phyloP scores from a whole-genome alignment of 2,113 vertebrate genomes.

The Rhadina sibilatrix region DNA sequence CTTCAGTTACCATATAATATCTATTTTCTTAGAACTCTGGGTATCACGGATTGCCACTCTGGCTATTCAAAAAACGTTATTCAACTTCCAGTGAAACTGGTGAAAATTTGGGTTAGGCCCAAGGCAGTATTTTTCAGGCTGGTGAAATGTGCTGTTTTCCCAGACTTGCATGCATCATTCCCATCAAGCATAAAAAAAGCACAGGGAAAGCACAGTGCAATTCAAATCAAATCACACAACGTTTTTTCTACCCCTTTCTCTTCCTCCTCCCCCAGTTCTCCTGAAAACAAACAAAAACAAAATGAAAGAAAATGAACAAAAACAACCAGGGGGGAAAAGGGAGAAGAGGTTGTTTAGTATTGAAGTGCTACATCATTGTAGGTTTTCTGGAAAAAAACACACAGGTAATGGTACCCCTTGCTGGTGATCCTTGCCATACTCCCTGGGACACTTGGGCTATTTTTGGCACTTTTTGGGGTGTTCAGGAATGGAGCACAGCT shows the following conservation, averaged over 20 bases:
- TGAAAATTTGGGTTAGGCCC: not conserved
- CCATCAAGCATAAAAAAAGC: not conserved
- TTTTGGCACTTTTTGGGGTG: not conserved
- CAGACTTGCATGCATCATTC: not conserved
- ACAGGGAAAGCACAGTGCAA: not conserved
- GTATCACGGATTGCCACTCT: not conserved
- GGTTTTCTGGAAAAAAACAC: not conserved
- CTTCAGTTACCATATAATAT: not conserved
- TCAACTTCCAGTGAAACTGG: not conserved
- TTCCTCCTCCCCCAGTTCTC: not conserved
- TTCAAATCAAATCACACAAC: constrained; percentile 2
- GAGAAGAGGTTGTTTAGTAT: not conserved
- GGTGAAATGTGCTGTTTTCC: not conserved
- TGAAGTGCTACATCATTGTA: not conserved
- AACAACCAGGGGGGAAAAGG: not conserved
- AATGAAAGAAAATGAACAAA: not conserved
- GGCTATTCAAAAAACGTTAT: not conserved
- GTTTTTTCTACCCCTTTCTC: constrained; percentile 23
- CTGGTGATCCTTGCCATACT: not conserved
- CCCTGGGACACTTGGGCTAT: accelerated
- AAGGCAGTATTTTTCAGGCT: not conserved
- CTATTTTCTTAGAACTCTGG: not conserved
- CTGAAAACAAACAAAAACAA: constrained; percentile 52
- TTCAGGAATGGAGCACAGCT: not conserved
- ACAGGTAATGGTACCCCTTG: not conserved